Evolutionary conservation across 2,888 invertebrate genomes (phyloP).

Genomic region (Melikaiella ostensackeni): DNA sequence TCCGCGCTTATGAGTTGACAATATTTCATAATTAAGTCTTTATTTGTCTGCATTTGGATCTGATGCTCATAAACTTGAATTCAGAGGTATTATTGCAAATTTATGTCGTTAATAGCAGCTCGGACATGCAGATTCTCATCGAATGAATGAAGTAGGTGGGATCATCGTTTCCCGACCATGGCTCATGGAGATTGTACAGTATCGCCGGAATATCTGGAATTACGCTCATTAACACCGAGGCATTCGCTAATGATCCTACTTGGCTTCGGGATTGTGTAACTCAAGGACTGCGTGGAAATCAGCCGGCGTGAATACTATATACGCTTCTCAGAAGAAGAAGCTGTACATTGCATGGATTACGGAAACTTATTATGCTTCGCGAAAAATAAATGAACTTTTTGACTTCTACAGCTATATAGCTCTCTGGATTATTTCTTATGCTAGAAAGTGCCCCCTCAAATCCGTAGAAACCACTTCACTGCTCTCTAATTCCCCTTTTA

Average conservation of each 20-base stretch:
- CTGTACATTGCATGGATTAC: conserved; percentile 7
- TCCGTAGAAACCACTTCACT: not conserved
- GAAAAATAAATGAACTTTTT: not conserved
- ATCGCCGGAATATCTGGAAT: conserved; percentile 70
- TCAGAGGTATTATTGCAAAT: conserved; percentile 16
- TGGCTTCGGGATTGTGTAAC: conserved; percentile 68
- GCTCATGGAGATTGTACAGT: conserved; percentile 39
- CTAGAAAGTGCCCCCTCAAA: not conserved
- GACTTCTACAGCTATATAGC: not conserved
- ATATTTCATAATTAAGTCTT: too few relatives aligned
- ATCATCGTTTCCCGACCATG: conserved; percentile 25
- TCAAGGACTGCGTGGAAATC: conserved; percentile 70
- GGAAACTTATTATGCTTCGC: not conserved
- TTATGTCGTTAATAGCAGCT: conserved; percentile 24
- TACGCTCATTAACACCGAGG: conserved; percentile 72
- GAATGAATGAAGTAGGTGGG: conserved; percentile 29
- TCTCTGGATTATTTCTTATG: not conserved
- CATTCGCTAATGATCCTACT: conserved; percentile 73
- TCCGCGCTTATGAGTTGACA: too few relatives aligned
- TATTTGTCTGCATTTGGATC: not conserved
- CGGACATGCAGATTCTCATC: conserved; percentile 33
- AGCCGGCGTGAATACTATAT: conserved; percentile 62
- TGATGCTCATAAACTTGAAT: conserved; percentile 8
- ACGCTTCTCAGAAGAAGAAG: conserved; percentile 22
- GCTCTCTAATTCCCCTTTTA: not conserved